phyloP scores from a whole-genome alignment of 1,140 invertebrate genomes.

The Bombus vancouverensis region DNA sequence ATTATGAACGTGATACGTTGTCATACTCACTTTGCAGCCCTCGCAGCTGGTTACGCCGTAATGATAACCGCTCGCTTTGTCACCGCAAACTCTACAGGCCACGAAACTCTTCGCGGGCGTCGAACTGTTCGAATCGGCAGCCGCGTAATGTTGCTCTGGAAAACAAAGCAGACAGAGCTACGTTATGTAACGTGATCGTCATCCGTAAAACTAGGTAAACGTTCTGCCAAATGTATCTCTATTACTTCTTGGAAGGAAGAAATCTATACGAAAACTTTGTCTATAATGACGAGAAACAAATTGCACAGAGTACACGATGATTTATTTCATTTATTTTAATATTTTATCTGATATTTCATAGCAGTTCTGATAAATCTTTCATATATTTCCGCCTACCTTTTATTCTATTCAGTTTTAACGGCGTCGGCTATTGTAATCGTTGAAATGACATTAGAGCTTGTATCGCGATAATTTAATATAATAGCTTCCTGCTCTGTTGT shows the following conservation, averaged over 20 bases:
- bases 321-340: too few relatives aligned
- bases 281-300: too few relatives aligned
- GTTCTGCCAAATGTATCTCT: not conserved
- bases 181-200: constrained; percentile 21
- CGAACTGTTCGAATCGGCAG: constrained; percentile 89
- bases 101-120: constrained; percentile 93
- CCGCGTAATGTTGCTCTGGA: constrained; percentile 90
- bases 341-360: too few relatives aligned
- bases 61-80: constrained; percentile 99
- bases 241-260: not conserved
- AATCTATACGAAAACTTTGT: not conserved
- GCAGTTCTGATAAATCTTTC: too few relatives aligned
- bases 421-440: too few relatives aligned
- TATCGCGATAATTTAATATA: too few relatives aligned
- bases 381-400: too few relatives aligned
- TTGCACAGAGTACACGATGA: too few relatives aligned
- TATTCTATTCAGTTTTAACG: too few relatives aligned
- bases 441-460: too few relatives aligned
- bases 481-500: too few relatives aligned
- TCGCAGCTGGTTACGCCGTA: constrained; percentile 99
- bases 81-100: constrained; percentile 98
- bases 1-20: not conserved
- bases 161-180: constrained; percentile 72
- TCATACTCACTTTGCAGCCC: constrained; percentile 97
- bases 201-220: constrained; percentile 13